Percentiles rank a stretch among this genome's conserved stretches.
These are phyloP conservation scores for Steinernema feltiae DNA, from an alignment of 1,140 invertebrate species.

Conservation along the genomic window DNA sequence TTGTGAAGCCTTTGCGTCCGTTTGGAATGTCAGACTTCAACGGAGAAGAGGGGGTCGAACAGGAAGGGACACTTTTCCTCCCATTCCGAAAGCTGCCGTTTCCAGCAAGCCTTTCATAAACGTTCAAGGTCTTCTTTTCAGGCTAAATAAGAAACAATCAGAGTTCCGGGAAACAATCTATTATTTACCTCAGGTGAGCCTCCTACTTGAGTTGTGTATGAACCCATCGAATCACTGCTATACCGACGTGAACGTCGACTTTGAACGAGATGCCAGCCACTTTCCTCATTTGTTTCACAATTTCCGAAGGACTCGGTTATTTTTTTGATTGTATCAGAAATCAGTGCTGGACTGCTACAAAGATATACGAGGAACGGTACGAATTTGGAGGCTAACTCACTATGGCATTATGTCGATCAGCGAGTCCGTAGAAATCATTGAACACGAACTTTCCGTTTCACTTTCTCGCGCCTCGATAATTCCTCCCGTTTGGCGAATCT, in stretches of 20 bases:
- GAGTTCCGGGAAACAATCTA: too few species aligned
- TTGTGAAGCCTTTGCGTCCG: background rate
- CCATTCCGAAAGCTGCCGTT: background rate
- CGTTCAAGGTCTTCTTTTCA: background rate
- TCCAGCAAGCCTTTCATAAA: background rate
- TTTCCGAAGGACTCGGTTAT: background rate
- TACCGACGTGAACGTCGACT: background rate
- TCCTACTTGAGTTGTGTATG: background rate
- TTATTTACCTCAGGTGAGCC: background rate
- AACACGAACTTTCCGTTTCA: slow-evolving; percentile 26
- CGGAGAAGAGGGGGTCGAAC: background rate
- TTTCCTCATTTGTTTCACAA: background rate
- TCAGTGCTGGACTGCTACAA: background rate
- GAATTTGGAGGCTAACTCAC: background rate
- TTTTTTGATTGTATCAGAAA: background rate
- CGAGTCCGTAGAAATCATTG: slow-evolving; percentile 17
- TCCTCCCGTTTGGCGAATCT: background rate
- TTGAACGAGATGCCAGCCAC: background rate
- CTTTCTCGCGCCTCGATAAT: background rate
- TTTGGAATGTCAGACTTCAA: background rate
- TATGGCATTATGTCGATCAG: slow-evolving; percentile 4
- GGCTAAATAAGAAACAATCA: background rate
- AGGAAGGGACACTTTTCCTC: background rate
- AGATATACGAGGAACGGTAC: background rate
- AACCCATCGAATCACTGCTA: slow-evolving; percentile 5